Percentiles rank a stretch among this genome's conserved stretches.
Evolutionary conservation across 2,797 vertebrate genomes (phyloP).

Genomic region (Melanotaenia nigrans): DNA sequence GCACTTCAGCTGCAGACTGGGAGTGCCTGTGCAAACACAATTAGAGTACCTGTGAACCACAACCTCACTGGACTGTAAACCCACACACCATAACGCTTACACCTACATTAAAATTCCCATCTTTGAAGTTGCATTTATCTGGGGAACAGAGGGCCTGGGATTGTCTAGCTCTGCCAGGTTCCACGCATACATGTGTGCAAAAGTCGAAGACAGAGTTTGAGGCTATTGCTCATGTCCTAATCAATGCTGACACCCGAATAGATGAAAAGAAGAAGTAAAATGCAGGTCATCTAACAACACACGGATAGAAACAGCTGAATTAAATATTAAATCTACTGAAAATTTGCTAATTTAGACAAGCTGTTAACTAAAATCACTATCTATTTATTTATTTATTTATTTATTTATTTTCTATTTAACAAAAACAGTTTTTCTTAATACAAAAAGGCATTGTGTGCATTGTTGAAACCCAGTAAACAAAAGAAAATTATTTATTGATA

Average conservation of each 20-base stretch:
- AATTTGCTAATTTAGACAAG: too few species aligned
- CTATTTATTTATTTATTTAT: too few species aligned
- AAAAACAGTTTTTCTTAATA: too few species aligned
- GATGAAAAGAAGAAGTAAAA: neutral
- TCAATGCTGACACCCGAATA: conserved; percentile 6
- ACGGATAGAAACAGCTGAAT: neutral
- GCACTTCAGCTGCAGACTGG: conserved; percentile 10
- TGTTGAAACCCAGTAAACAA: neutral
- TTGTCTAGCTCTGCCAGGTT: conserved; percentile 42
- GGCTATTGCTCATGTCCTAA: conserved; percentile 3
- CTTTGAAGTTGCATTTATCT: conserved; percentile 60
- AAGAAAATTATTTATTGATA: neutral
- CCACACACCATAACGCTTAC: conserved; percentile 55
- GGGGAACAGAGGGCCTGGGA: conserved; percentile 66
- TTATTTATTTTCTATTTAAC: too few species aligned
- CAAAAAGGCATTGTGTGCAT: neutral
- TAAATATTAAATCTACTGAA: too few species aligned
- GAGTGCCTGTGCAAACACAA: neutral
- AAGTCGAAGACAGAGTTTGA: conserved; percentile 1
- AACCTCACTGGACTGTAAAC: conserved; percentile 32
- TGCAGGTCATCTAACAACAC: neutral
- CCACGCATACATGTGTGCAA: conserved; percentile 32
- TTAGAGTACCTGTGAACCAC: conserved; percentile 12
- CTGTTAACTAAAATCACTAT: too few species aligned
- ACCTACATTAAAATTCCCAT: conserved; percentile 48